Evolutionary conservation across 2,113 vertebrate genomes (phyloP).

Genomic region (Aegotheles bennettii): DNA sequence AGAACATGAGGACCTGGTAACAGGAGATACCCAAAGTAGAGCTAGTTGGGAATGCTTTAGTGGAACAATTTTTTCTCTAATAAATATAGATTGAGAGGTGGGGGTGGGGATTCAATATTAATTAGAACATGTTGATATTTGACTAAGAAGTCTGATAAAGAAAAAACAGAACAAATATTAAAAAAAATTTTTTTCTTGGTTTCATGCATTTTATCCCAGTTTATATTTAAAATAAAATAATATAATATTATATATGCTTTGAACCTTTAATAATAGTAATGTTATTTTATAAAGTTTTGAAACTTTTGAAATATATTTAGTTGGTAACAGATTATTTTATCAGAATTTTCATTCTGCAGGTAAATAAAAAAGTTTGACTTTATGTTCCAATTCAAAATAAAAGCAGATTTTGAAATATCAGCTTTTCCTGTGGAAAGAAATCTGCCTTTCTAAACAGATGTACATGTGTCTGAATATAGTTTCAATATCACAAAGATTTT

Average conservation of each 20-base stretch:
- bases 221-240: not conserved
- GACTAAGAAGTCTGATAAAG: not conserved
- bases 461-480: constrained; percentile 9
- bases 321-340: not conserved
- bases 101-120: not conserved
- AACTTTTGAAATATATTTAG: not conserved
- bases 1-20: not conserved
- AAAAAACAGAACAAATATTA: not conserved
- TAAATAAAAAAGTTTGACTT: not conserved
- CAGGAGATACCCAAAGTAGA: not conserved
- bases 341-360: not conserved
- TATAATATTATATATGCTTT: not conserved
- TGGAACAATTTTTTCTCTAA: not conserved
- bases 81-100: not conserved
- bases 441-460: not conserved
- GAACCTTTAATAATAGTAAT: not conserved
- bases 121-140: not conserved
- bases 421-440: not conserved
- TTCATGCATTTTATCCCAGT: not conserved
- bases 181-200: not conserved
- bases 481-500: constrained; percentile 12
- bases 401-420: not conserved
- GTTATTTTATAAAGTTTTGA: not conserved
- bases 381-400: not conserved
- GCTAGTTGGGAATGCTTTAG: not conserved